Percentiles rank a stretch among this genome's conserved stretches.
Evolutionary conservation across 2,113 vertebrate species (phyloP).

Genomic region (Apodemus sylvaticus): DNA sequence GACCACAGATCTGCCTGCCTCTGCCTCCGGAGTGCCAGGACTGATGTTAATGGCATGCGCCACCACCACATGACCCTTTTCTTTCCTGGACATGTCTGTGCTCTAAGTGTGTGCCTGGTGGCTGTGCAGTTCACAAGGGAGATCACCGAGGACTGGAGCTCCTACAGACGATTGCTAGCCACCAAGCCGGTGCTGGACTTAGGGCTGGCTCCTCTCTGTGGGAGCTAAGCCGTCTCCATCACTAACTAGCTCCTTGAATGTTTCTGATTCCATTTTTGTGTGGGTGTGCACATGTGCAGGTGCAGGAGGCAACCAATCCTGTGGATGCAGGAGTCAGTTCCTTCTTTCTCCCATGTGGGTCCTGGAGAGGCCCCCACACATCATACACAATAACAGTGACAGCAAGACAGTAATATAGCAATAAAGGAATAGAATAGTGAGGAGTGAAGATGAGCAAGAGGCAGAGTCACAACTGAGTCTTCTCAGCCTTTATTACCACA

Average conservation of each 20-base stretch:
- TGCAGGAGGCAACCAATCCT: background rate
- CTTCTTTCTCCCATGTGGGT: background rate
- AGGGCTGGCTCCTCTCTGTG: background rate
- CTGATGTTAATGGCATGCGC: background rate
- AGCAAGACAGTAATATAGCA: background rate
- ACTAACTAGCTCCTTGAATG: background rate
- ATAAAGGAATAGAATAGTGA: background rate
- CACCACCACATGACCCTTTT: background rate
- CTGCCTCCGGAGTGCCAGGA: background rate
- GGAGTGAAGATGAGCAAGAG: background rate
- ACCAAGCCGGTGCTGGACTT: background rate
- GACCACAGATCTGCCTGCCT: background rate
- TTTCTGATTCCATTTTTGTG: background rate
- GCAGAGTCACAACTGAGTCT: conserved; percentile 31
- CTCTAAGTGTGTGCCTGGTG: background rate
- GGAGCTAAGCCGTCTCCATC: background rate
- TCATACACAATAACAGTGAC: background rate
- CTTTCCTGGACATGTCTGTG: background rate
- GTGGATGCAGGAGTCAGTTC: background rate
- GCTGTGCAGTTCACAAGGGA: background rate
- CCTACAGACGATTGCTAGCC: background rate
- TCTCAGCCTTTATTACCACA: conserved; percentile 45
- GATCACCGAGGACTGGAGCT: background rate
- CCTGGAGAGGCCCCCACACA: background rate
- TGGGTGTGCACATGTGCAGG: too few species aligned